Base-by-base conservation (phyloP, 2,888 invertebrate genomes). In the Philereme vetulata region DNA sequence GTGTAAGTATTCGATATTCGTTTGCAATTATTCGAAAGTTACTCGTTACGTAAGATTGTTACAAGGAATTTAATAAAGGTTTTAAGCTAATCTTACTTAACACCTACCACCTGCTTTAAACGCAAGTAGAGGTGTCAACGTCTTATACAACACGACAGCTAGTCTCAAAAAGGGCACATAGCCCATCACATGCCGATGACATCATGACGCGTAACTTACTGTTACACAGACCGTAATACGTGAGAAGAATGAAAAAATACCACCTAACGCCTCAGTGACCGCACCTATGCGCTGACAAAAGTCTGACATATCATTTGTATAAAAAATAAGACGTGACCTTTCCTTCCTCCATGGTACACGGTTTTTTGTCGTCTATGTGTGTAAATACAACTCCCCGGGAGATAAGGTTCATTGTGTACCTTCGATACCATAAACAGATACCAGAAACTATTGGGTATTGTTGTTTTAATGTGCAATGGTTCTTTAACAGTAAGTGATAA, bases 181-280 rank as follows among this genome's bases (percentile, higher is more conserved):
- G 77, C 74, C 82, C 84, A 83, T 80, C 82, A 81, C 83, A 86
- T 85, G 82, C 84, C 85, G 84, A 86, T 90, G 89, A 90, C 88
- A 89, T 89, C 89, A 88, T 80, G 83, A 78, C 84, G 77, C 78
- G 76, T 78, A 77, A 76, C 85, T 80, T 85, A 87, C 86, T 84
- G 88, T 87, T 85, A 86, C 81, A 82, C 82, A 83, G 82, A 77
- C 78, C 78, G 75, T 68, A 68, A 78, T 72, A 79, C 87, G 87
- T 88, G 89, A 80, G 77, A 64, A 67, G 81, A 84, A 85, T 87
- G 66, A 77, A 82, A 84, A 78, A 76, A 69, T 63, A 64, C 51
- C 63, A 61, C 66, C 66, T 71, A 70, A 70, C 70, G 66, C 68
- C 56, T 62, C 61, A 42, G 45, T 66, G 65, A 64, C 62, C 62